phyloP scores from a whole-genome alignment of 1,140 invertebrate species.

The Ceratina calcarata region DNA sequence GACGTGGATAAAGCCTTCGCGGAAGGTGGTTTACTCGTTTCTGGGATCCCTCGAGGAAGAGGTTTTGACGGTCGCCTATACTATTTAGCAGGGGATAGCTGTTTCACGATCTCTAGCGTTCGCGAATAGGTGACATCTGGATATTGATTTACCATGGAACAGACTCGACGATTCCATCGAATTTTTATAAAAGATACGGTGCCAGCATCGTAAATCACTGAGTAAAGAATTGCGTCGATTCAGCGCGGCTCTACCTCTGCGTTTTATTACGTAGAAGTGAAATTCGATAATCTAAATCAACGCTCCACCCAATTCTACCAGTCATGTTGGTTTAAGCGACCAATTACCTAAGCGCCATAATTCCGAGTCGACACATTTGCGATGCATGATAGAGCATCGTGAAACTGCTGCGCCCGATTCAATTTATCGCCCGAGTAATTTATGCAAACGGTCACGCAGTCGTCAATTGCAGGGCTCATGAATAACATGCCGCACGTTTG shows the following conservation, averaged over 20 bases:
- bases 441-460: slow-evolving; percentile 41
- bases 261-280: not conserved
- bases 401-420: slow-evolving; percentile 18
- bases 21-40: not conserved
- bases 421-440: slow-evolving; percentile 38
- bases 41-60: not conserved
- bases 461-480: slow-evolving; percentile 39
- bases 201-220: too few species aligned
- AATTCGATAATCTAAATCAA: not conserved
- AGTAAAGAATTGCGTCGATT: too few species aligned
- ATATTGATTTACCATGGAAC: too few species aligned
- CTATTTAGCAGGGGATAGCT: too few species aligned
- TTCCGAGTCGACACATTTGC: not conserved
- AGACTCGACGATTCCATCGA: too few species aligned
- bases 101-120: too few species aligned
- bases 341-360: not conserved
- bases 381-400: slow-evolving; percentile 18
- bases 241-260: too few species aligned
- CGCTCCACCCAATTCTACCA: not conserved
- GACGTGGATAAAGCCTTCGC: slow-evolving; percentile 13
- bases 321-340: not conserved
- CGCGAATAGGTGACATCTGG: too few species aligned
- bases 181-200: too few species aligned
- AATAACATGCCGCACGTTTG: slow-evolving; percentile 26
- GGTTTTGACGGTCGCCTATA: not conserved